These are phyloP conservation scores for Nomada ruficornis DNA, from an alignment of 2,888 invertebrate genomes.

Conservation along the genomic window DNA sequence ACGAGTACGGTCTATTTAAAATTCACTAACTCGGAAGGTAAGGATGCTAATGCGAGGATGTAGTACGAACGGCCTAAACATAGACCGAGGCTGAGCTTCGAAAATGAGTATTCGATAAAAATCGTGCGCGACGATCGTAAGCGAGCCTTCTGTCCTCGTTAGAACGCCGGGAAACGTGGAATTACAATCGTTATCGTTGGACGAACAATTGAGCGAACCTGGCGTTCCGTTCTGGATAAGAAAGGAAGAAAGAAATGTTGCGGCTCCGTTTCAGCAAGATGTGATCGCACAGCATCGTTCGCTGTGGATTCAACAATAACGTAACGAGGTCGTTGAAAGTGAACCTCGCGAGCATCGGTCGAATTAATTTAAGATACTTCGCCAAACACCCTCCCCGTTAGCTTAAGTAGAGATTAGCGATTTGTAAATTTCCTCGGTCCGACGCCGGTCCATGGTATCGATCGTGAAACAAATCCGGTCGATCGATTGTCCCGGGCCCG, in stretches of 20 bases:
- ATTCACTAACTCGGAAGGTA: not conserved
- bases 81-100: not conserved
- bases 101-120: not conserved
- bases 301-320: constrained; percentile 5
- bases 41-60: not conserved
- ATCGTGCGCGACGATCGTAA: not conserved
- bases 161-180: not conserved
- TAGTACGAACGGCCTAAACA: not conserved
- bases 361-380: constrained; percentile 55
- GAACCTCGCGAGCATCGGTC: constrained; percentile 28
- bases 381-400: constrained; percentile 46
- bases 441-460: not conserved
- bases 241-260: not conserved
- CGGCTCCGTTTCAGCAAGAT: not conserved
- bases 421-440: constrained; percentile 66
- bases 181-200: not conserved
- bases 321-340: constrained; percentile 13
- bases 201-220: constrained; percentile 1
- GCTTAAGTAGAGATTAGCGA: constrained; percentile 69
- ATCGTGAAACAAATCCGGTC: constrained; percentile 17
- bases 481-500: constrained; percentile 51
- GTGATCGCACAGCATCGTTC: constrained; percentile 43
- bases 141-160: not conserved
- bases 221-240: not conserved
- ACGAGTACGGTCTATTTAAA: not conserved